Evolutionary conservation across 2,113 vertebrate species (phyloP).

Genomic region (Vanacampus margaritifer): DNA sequence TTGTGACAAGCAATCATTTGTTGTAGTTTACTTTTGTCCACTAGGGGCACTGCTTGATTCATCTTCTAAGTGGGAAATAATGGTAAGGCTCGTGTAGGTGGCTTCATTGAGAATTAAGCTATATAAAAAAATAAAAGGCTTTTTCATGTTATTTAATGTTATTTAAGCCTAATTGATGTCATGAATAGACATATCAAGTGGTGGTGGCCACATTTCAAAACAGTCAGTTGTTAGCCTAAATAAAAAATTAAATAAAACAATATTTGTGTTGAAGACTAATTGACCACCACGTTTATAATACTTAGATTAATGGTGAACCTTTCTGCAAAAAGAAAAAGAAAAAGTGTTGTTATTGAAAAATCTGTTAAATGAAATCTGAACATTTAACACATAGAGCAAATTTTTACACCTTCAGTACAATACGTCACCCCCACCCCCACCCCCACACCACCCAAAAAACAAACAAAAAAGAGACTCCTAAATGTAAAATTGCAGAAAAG

Average conservation of each 20-base stretch:
- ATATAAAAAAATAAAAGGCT: not conserved
- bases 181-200: not conserved
- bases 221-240: not conserved
- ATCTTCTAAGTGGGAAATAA: not conserved
- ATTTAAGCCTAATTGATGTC: not conserved
- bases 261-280: not conserved
- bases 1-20: not conserved
- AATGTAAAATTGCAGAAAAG: not conserved
- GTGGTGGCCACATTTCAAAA: not conserved
- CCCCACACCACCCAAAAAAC: too few species aligned
- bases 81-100: not conserved
- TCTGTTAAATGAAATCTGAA: too few species aligned
- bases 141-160: not conserved
- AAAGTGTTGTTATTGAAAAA: not conserved
- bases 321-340: not conserved
- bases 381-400: not conserved
- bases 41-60: not conserved
- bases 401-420: not conserved
- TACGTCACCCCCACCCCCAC: too few species aligned
- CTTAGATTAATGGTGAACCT: not conserved
- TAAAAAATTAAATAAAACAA: too few species aligned
- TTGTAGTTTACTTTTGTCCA: not conserved
- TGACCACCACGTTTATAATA: not conserved
- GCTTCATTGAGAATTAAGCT: not conserved
- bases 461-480: too few species aligned